Evolutionary conservation across 2,797 vertebrate species (phyloP).

Genomic region (Bradypus variegatus): DNA sequence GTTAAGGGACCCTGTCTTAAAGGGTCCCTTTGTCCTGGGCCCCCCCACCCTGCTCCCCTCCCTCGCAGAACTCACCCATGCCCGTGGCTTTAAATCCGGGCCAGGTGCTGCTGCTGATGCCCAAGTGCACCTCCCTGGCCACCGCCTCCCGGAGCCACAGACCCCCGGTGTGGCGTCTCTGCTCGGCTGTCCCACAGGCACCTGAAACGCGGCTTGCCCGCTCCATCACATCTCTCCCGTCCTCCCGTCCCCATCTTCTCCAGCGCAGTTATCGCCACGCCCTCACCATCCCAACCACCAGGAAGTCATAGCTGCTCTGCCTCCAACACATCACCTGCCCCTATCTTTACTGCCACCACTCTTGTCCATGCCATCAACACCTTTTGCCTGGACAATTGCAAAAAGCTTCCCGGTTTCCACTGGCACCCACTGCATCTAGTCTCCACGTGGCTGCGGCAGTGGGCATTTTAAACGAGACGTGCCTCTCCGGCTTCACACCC

Average conservation of each 20-base stretch:
- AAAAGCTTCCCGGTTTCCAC: neutral
- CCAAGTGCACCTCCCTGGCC: neutral
- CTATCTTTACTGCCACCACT: neutral
- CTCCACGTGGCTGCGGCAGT: neutral
- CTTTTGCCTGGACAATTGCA: neutral
- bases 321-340: neutral
- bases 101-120: neutral
- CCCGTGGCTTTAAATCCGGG: neutral
- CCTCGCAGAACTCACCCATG: neutral
- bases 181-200: neutral
- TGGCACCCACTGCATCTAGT: neutral
- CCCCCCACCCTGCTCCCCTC: neutral
- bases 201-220: neutral
- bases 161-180: neutral
- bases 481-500: neutral
- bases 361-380: neutral
- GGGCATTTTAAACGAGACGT: fast-evolving
- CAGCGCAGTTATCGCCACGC: neutral
- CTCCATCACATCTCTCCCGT: neutral
- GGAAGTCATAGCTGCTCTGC: neutral
- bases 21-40: neutral
- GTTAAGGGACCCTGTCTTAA: neutral
- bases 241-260: neutral
- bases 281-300: neutral
- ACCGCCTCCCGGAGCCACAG: fast-evolving